phyloP scores from a whole-genome alignment of 2,113 vertebrate genomes.

The Pholis gunnellus region DNA sequence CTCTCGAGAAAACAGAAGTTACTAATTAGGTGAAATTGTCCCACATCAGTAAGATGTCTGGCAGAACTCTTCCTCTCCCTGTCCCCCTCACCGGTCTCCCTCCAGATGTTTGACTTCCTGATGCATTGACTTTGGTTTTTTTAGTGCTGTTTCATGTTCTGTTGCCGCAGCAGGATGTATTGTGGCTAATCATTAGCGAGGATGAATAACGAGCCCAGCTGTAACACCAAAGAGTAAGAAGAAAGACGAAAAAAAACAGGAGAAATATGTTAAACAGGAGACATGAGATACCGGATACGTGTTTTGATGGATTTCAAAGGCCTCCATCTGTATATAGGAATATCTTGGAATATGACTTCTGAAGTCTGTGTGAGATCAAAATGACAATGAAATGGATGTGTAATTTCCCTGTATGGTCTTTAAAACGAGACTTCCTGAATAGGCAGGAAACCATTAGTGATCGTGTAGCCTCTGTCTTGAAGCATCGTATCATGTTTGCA shows the following conservation, averaged over 20 bases:
- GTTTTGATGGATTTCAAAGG: conserved; percentile 24
- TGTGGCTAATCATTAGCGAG: conserved; percentile 59
- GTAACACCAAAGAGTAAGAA: conserved; percentile 48
- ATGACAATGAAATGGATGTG: not conserved
- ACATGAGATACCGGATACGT: conserved; percentile 21
- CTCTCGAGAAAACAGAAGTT: conserved; percentile 77
- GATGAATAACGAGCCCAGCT: conserved; percentile 65
- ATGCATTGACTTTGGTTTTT: conserved; percentile 51
- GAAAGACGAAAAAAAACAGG: conserved; percentile 21
- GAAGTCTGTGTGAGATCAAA: not conserved
- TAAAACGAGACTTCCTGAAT: not conserved
- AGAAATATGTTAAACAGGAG: conserved; percentile 11
- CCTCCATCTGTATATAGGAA: not conserved
- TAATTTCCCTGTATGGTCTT: not conserved
- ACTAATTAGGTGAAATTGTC: conserved; percentile 76
- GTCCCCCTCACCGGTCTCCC: conserved; percentile 52
- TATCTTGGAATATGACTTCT: conserved; percentile 17
- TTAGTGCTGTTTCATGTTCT: conserved; percentile 67
- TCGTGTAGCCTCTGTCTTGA: not conserved
- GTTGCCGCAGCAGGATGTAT: conserved; percentile 63
- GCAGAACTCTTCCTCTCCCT: conserved; percentile 54
- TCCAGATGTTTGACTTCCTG: conserved; percentile 82
- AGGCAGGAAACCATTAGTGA: not conserved
- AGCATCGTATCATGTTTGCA: not conserved
- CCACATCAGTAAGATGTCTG: conserved; percentile 71